phyloP scores from a whole-genome alignment of 2,888 invertebrate genomes.

The Epiblema foenella region DNA sequence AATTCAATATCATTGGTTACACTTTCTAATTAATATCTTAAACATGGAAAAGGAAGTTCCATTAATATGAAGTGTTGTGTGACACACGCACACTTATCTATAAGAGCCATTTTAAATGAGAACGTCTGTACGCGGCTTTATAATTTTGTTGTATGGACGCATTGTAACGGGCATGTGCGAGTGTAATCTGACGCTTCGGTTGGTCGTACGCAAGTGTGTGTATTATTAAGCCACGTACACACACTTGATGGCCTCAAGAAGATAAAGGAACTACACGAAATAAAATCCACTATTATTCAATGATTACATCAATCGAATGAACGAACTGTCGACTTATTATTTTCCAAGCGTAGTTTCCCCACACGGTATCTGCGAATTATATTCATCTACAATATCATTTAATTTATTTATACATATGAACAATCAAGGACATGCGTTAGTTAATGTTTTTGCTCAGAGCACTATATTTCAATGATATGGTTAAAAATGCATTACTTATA shows the following conservation, averaged over 20 bases:
- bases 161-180: background rate
- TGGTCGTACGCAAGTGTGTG: slow-evolving; percentile 6
- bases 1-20: slow-evolving; percentile 35
- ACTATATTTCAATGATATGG: slow-evolving; percentile 5
- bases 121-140: slow-evolving; percentile 29
- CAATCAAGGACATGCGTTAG: slow-evolving; percentile 25
- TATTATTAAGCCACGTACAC: slow-evolving; percentile 51
- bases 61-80: slow-evolving; percentile 31
- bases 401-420: slow-evolving; percentile 30
- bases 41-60: slow-evolving; percentile 37
- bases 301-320: slow-evolving; percentile 70
- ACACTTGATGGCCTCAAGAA: slow-evolving; percentile 60
- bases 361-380: slow-evolving; percentile 75
- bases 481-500: background rate
- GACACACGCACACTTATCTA: slow-evolving; percentile 36
- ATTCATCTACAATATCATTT: slow-evolving; percentile 52
- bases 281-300: slow-evolving; percentile 67
- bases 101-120: slow-evolving; percentile 16
- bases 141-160: background rate
- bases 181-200: background rate
- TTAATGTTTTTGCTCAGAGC: background rate
- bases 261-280: slow-evolving; percentile 80
- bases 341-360: slow-evolving; percentile 85
- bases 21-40: slow-evolving; percentile 36
- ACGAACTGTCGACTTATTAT: slow-evolving; percentile 73